phyloP scores from a whole-genome alignment of 2,888 invertebrate genomes.

The Brachyptera putata region DNA sequence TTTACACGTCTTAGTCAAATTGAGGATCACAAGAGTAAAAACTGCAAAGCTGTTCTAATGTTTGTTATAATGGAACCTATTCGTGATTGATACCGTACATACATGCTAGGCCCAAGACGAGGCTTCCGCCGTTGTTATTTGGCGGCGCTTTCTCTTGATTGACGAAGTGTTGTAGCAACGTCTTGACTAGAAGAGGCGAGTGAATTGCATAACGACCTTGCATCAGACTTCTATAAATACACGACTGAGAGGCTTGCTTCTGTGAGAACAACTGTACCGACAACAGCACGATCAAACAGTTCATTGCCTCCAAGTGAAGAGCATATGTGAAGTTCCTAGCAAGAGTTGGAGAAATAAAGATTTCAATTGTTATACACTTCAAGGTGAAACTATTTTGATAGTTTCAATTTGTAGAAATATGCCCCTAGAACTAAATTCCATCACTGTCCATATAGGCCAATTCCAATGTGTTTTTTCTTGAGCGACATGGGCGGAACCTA shows the following conservation, averaged over 20 bases:
- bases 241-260: slow-evolving; percentile 62
- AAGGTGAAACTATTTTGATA: too few species aligned
- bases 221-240: slow-evolving; percentile 59
- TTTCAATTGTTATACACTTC: too few species aligned
- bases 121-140: slow-evolving; percentile 62
- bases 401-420: too few species aligned
- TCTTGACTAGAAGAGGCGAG: slow-evolving; percentile 73
- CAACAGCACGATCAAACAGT: slow-evolving; percentile 78
- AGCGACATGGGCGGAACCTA: too few species aligned
- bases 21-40: too few species aligned
- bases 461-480: too few species aligned
- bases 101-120: slow-evolving; percentile 74
- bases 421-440: too few species aligned
- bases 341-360: background rate
- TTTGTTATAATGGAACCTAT: too few species aligned
- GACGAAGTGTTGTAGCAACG: slow-evolving; percentile 71
- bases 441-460: too few species aligned
- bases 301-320: slow-evolving; percentile 82
- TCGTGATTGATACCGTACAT: too few species aligned
- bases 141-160: slow-evolving; percentile 64
- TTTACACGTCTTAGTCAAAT: too few species aligned
- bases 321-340: slow-evolving; percentile 75
- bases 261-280: slow-evolving; percentile 83
- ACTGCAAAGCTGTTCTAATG: too few species aligned
- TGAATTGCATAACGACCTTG: slow-evolving; percentile 67